Evolutionary conservation across 2,888 invertebrate species (phyloP).

Genomic region (Fragum sueziense): DNA sequence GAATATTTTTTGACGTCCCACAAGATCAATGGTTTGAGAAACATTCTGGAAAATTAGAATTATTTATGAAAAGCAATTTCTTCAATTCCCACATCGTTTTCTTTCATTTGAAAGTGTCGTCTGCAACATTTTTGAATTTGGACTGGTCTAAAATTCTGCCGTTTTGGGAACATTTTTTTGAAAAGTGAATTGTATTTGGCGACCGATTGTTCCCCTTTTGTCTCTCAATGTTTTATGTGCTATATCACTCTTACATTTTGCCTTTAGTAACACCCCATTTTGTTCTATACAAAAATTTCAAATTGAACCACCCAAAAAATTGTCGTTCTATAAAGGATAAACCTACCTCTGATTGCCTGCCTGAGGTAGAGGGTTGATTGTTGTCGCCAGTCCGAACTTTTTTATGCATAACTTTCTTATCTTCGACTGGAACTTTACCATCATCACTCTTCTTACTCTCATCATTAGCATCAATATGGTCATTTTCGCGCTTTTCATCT

Average conservation of each 20-base stretch:
- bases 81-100: too few relatives aligned
- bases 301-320: background rate
- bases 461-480: background rate
- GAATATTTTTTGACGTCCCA: too few relatives aligned
- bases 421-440: background rate
- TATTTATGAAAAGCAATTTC: too few relatives aligned
- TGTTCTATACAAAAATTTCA: background rate
- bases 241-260: background rate
- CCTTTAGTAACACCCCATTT: background rate
- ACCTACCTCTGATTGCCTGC: constrained; percentile 4
- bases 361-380: background rate
- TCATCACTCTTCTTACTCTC: background rate
- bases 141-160: too few relatives aligned
- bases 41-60: too few relatives aligned
- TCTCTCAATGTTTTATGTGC: background rate
- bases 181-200: too few relatives aligned
- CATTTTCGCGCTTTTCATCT: constrained; percentile 6
- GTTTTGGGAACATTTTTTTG: too few relatives aligned
- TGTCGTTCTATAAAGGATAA: background rate
- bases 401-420: background rate
- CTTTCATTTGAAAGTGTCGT: too few relatives aligned
- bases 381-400: background rate
- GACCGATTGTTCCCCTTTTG: too few relatives aligned
- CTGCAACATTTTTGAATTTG: too few relatives aligned
- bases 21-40: too few relatives aligned